Conservation (phyloP, 1,140 invertebrate species). For the Drosophila saltans region DNA sequence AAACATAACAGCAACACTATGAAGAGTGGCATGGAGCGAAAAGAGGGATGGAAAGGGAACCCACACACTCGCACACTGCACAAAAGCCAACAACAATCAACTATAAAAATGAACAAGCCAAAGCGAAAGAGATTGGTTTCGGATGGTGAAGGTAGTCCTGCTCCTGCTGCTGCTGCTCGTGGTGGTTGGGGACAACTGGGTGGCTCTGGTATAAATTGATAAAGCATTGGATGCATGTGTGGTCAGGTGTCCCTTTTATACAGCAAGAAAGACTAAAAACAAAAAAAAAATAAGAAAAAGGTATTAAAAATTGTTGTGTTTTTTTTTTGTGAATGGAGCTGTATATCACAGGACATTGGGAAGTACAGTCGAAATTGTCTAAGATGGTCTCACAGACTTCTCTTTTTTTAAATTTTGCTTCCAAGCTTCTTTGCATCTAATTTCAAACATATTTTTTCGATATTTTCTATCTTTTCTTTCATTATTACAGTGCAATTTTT, state of each 20-base stretch:
- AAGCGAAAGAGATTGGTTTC: neutral
- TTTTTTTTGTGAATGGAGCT: slow-evolving; percentile 15
- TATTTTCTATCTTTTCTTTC: too few relatives aligned
- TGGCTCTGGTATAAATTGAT: neutral
- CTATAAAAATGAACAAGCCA: slow-evolving; percentile 28
- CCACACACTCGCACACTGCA: slow-evolving; percentile 27
- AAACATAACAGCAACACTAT: slow-evolving; percentile 34
- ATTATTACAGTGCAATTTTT: too few relatives aligned
- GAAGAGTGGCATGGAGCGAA: neutral
- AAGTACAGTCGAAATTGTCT: slow-evolving; percentile 33
- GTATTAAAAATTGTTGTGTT: slow-evolving; percentile 57
- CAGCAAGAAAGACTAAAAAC: neutral
- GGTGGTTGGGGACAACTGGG: neutral
- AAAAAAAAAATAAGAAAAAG: slow-evolving; percentile 30
- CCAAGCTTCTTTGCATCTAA: too few relatives aligned
- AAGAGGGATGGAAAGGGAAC: neutral
- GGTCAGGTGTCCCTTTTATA: slow-evolving; percentile 60
- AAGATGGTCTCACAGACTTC: neutral
- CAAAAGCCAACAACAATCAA: slow-evolving; percentile 71
- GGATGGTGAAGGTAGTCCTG: neutral
- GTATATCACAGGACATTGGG: slow-evolving; percentile 22
- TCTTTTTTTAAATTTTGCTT: too few relatives aligned
- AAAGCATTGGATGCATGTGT: slow-evolving; percentile 31
- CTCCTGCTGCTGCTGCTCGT: neutral
- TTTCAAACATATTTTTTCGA: too few relatives aligned